Conservation (phyloP, 1,140 invertebrate genomes). For the Pseudomyrmex gracilis region DNA sequence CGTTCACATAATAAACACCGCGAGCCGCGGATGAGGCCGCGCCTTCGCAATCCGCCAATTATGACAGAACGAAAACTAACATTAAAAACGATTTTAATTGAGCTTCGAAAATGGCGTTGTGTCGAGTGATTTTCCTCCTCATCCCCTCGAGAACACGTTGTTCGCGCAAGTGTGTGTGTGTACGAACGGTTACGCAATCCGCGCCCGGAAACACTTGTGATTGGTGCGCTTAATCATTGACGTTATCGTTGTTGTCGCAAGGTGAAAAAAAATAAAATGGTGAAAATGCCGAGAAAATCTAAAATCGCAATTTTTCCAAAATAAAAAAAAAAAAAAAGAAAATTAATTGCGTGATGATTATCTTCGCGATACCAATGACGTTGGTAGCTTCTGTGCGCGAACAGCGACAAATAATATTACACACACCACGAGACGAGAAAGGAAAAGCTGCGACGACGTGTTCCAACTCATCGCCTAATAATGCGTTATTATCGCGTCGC, state of each 20-base stretch:
- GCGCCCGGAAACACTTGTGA: slow-evolving; percentile 71
- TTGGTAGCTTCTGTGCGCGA: slow-evolving; percentile 19
- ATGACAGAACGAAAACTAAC: slow-evolving; percentile 66
- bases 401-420: background rate
- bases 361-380: background rate
- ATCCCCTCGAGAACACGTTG: slow-evolving; percentile 41
- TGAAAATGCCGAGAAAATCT: slow-evolving; percentile 15
- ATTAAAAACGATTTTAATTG: slow-evolving; percentile 67
- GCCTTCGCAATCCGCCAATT: slow-evolving; percentile 55
- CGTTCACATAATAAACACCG: background rate
- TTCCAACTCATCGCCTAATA: slow-evolving; percentile 56
- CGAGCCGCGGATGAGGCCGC: slow-evolving; percentile 10
- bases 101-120: slow-evolving; percentile 60
- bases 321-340: background rate
- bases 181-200: slow-evolving; percentile 65
- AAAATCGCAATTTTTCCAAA: background rate
- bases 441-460: background rate
- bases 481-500: slow-evolving; percentile 54
- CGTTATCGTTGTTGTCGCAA: slow-evolving; percentile 51
- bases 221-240: slow-evolving; percentile 66
- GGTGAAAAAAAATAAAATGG: slow-evolving; percentile 1
- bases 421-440: background rate
- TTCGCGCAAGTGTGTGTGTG: background rate
- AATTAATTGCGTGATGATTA: background rate
- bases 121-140: slow-evolving; percentile 66